Base-by-base conservation (phyloP, 2,113 vertebrate species). In the Saguinus midas region DNA sequence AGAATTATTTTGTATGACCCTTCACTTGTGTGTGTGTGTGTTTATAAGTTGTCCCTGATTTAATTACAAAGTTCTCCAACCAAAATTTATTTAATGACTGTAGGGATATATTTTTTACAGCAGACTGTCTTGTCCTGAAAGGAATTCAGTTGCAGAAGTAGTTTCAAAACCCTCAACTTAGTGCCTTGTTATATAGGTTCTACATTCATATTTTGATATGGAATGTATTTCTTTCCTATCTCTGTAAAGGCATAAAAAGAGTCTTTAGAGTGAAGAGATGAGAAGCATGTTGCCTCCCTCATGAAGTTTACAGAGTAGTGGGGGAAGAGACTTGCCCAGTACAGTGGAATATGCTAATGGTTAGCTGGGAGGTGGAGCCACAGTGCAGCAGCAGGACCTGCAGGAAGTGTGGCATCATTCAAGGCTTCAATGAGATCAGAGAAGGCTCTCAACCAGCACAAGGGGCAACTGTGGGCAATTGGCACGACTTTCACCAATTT, bases 51-150 rank as follows among this genome's bases (percentile, higher is more conserved):
- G 40, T 3, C 25, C 6, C 16, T 92, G 48, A 86, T 93, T 93
- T 86, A 83, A 52, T 75, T 95, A 82, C 79, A 84, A 94, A 88
- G 50, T 94, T 94, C 55, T 81, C 58, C 27, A 81, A 61, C 1
- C 29, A 55, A 84, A 80, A 95, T 93, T 68, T 90, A 79, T n/a
- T 40, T 83, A 94, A 84, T 57, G 32, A 87, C 9, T 40, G 20
- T 79, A 61, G 32, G 52, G 25, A 8, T 17, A 48, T 78, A 87
- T 35, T 94, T 86, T 92, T 87, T 68, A 18, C 7, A 57, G 91
- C 64, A 76, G 29, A 80, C 10, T 91, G 18, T 58, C 37, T 90
- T 87, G 14, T 52, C 68, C 52, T 16, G 29, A 97, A 57, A 93
- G 5, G 37, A 82, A 84, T 91, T 90, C 52, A 13, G 50, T 35